Evolutionary conservation across 2,113 vertebrate species (phyloP).

Genomic region (Pomatostomus ruficeps): DNA sequence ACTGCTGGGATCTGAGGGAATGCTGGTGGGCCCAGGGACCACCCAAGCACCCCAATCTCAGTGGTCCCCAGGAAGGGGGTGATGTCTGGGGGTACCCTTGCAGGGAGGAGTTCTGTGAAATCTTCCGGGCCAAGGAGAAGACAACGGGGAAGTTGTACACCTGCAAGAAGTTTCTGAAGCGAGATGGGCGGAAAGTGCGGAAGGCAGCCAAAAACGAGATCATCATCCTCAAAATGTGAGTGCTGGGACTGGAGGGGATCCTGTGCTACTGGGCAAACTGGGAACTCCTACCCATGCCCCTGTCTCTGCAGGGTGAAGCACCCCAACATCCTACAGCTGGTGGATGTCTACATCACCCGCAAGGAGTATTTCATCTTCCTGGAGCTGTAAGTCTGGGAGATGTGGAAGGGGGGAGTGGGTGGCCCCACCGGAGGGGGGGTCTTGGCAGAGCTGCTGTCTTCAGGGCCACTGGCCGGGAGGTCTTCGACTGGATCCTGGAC

Average conservation of each 20-base stretch:
- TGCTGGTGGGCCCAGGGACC: neutral
- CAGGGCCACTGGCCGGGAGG: conserved; percentile 95
- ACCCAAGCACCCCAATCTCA: rapidly evolving
- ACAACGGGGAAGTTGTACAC: conserved; percentile 91
- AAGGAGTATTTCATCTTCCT: conserved; percentile 98
- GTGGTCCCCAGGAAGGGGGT: neutral
- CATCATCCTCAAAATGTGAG: conserved; percentile 96
- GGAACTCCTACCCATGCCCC: neutral
- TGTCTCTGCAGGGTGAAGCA: conserved; percentile 87
- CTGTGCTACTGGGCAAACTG: neutral
- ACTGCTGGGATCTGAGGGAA: neutral
- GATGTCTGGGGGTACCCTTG: neutral
- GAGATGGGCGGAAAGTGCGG: conserved; percentile 94
- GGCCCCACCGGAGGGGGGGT: no score
- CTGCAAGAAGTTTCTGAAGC: conserved; percentile 97
- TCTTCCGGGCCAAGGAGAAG: conserved; percentile 97
- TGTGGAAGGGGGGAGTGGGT: rapidly evolving
- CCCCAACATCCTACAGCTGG: conserved; percentile 93
- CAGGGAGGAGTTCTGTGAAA: conserved; percentile 98
- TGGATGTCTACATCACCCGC: conserved; percentile 95
- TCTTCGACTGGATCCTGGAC: conserved; percentile 99
- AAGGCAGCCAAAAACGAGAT: conserved; percentile 98
- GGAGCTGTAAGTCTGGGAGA: conserved; percentile 87
- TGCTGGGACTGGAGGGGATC: neutral
- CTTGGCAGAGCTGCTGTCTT: neutral